A percentile compares a stretch with the other conserved stretches of the same genome.
These are phyloP conservation scores for Drosophila repleta DNA, from an alignment of 1,140 invertebrate species.

Conservation along the genomic window DNA sequence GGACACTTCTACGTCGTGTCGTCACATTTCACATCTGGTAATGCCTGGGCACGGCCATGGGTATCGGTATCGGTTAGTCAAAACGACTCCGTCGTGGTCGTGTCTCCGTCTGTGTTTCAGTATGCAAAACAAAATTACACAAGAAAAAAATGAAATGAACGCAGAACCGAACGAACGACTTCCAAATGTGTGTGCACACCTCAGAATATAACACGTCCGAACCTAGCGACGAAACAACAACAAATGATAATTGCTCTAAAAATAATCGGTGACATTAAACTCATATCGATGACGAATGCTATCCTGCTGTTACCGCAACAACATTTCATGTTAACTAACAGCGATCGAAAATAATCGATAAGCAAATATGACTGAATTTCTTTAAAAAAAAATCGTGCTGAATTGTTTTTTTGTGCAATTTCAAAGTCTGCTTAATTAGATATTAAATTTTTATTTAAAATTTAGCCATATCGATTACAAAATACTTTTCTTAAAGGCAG, in stretches of 20 bases:
- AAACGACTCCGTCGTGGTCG: slow-evolving; percentile 34
- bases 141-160: slow-evolving; percentile 47
- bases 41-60: slow-evolving; percentile 31
- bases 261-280: slow-evolving; percentile 9
- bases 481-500: neutral
- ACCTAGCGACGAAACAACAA: slow-evolving; percentile 49
- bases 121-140: slow-evolving; percentile 52
- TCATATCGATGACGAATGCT: slow-evolving; percentile 10
- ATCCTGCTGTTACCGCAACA: neutral
- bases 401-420: neutral
- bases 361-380: neutral
- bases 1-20: slow-evolving; percentile 43
- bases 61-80: slow-evolving; percentile 35
- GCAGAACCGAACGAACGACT: slow-evolving; percentile 37
- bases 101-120: slow-evolving; percentile 32
- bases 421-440: too few species aligned
- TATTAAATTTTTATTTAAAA: neutral
- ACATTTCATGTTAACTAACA: slow-evolving; percentile 8
- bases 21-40: slow-evolving; percentile 50
- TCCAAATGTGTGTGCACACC: slow-evolving; percentile 16
- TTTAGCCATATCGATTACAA: neutral
- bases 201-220: slow-evolving; percentile 32
- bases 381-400: neutral
- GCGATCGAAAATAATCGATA: neutral
- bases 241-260: slow-evolving; percentile 30